Percentiles rank a stretch among this genome's conserved stretches.
Conservation (phyloP, 2,888 invertebrate species). For the Volucella bombylans region DNA sequence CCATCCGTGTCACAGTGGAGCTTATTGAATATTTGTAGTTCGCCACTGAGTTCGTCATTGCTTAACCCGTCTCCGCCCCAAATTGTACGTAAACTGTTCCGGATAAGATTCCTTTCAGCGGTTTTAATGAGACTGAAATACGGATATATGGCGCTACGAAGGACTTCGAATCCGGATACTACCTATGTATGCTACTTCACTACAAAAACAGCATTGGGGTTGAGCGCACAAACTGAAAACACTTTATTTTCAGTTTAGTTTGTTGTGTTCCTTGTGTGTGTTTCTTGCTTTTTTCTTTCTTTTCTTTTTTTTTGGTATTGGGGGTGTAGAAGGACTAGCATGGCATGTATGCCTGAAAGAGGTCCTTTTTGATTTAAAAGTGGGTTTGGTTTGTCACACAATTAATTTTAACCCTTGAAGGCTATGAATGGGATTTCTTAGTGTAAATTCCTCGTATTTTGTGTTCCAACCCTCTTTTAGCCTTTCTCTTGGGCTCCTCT, state of each 20-base stretch:
- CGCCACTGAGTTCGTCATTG: not conserved
- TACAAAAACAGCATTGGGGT: constrained; percentile 54
- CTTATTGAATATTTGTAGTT: constrained; percentile 57
- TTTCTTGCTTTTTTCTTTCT: no score
- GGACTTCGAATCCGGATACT: constrained; percentile 14
- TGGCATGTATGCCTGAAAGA: constrained; percentile 30
- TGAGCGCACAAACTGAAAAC: constrained; percentile 50
- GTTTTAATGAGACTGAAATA: constrained; percentile 59
- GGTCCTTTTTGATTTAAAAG: constrained; percentile 71
- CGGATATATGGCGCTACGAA: constrained; percentile 21
- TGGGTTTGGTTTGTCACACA: constrained; percentile 67
- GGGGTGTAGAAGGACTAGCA: not conserved
- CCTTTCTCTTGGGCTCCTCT: constrained; percentile 2
- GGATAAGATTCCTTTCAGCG: constrained; percentile 38
- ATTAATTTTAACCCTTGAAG: constrained; percentile 65
- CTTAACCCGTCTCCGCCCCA: not conserved
- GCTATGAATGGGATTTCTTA: constrained; percentile 51
- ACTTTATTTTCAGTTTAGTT: constrained; percentile 54
- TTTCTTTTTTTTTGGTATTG: not conserved
- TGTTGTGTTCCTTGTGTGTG: not conserved
- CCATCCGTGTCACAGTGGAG: not conserved
- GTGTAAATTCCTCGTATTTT: constrained; percentile 23
- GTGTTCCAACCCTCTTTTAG: not conserved
- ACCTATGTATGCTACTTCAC: no score
- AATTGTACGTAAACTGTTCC: constrained; percentile 14